Percentiles rank a stretch among this genome's conserved stretches.
Evolutionary conservation across 2,797 vertebrate species (phyloP).

Genomic region (Clarias fuscus): DNA sequence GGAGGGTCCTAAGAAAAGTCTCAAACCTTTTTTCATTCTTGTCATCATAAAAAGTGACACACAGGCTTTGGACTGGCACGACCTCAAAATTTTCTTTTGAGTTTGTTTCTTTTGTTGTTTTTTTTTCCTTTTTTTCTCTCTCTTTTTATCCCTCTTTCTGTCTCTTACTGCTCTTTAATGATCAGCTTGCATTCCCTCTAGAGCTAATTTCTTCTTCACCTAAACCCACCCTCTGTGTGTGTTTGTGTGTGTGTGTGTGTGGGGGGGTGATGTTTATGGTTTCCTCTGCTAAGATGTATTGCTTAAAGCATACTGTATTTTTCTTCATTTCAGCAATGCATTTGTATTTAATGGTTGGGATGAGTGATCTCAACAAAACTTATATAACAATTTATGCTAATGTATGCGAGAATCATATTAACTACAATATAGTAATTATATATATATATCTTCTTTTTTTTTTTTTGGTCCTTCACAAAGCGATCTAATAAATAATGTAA

Average conservation of each 20-base stretch:
- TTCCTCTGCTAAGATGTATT: neutral
- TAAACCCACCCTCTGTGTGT: neutral
- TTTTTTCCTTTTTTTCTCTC: neutral
- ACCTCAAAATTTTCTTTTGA: neutral
- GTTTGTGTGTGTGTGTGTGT: neutral
- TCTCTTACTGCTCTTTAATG: neutral
- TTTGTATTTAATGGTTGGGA: neutral
- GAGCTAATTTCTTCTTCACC: constrained; percentile 6
- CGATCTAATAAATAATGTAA: neutral
- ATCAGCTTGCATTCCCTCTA: constrained; percentile 2
- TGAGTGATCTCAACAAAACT: neutral
- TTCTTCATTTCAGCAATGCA: neutral
- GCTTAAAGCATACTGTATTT: too few species aligned
- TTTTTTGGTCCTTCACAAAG: neutral
- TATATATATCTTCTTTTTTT: neutral
- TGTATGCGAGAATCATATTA: neutral
- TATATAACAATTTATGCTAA: neutral
- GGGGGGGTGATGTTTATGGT: neutral
- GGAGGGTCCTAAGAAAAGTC: neutral
- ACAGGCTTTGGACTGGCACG: neutral
- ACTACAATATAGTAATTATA: too few species aligned
- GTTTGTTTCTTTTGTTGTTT: neutral
- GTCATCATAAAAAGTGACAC: constrained; percentile 1
- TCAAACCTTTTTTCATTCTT: neutral
- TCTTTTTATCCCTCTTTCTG: neutral